phyloP scores from a whole-genome alignment of 2,797 vertebrate species.

The Eremophila alpestris region DNA sequence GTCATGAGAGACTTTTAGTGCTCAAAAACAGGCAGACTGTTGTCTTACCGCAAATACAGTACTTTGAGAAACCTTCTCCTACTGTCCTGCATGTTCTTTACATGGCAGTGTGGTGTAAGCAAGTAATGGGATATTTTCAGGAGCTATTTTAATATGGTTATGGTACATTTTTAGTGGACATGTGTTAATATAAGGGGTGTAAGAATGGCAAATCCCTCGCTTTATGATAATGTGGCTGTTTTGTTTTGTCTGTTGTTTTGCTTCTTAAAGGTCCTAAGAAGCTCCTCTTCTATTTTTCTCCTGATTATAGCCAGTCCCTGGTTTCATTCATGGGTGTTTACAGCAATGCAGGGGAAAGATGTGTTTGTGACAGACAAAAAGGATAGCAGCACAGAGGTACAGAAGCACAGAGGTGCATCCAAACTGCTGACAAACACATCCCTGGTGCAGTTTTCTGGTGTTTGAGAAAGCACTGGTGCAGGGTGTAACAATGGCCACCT shows the following conservation, averaged over 20 bases:
- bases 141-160: not conserved
- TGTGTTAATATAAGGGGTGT: not conserved
- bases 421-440: not conserved
- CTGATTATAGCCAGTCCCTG: not conserved
- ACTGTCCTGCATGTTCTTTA: not conserved
- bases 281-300: not conserved
- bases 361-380: not conserved
- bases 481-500: not conserved
- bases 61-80: not conserved
- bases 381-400: not conserved
- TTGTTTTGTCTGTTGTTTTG: not conserved
- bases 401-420: not conserved
- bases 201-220: not conserved
- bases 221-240: not conserved
- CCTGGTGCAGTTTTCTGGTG: not conserved
- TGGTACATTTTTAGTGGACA: not conserved
- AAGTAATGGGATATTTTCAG: not conserved
- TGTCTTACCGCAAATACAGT: not conserved
- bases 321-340: not conserved
- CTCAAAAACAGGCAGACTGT: not conserved
- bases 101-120: not conserved
- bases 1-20: not conserved
- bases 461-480: not conserved
- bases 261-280: not conserved
- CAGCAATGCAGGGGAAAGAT: not conserved